phyloP scores from a whole-genome alignment of 2,888 invertebrate species.

The Chelonus formosanus region DNA sequence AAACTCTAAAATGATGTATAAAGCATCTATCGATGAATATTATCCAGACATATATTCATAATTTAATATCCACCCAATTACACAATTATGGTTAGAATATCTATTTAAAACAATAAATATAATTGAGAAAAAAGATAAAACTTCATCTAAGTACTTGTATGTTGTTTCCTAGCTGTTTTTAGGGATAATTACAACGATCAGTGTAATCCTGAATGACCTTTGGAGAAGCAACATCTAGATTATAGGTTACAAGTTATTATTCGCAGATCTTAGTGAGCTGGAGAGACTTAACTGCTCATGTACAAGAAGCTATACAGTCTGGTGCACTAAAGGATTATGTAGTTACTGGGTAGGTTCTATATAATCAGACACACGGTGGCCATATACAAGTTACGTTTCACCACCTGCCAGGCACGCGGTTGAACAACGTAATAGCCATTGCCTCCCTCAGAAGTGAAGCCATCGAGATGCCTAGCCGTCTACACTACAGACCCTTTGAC shows the following conservation, averaged over 20 bases:
- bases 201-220: slow-evolving; percentile 10
- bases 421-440: slow-evolving; percentile 18
- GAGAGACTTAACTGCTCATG: slow-evolving; percentile 15
- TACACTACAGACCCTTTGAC: slow-evolving; percentile 24
- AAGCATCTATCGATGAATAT: too few relatives aligned
- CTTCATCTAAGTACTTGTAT: too few relatives aligned
- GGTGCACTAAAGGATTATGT: slow-evolving; percentile 25
- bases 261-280: slow-evolving; percentile 20
- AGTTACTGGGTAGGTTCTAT: slow-evolving; percentile 21
- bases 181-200: neutral
- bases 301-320: slow-evolving; percentile 26
- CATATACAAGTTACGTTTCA: slow-evolving; percentile 23
- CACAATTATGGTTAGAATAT: too few relatives aligned
- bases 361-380: slow-evolving; percentile 30
- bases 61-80: too few relatives aligned
- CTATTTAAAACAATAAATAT: too few relatives aligned
- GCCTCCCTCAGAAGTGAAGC: slow-evolving; percentile 9
- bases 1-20: too few relatives aligned
- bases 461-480: slow-evolving; percentile 18
- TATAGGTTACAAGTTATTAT: slow-evolving; percentile 24
- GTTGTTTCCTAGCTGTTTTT: too few relatives aligned
- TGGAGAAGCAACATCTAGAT: slow-evolving; percentile 18
- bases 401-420: slow-evolving; percentile 28
- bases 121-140: too few relatives aligned
- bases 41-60: too few relatives aligned